Conservation (phyloP, 2,797 vertebrate genomes). For the Diplodus puntazzo region DNA sequence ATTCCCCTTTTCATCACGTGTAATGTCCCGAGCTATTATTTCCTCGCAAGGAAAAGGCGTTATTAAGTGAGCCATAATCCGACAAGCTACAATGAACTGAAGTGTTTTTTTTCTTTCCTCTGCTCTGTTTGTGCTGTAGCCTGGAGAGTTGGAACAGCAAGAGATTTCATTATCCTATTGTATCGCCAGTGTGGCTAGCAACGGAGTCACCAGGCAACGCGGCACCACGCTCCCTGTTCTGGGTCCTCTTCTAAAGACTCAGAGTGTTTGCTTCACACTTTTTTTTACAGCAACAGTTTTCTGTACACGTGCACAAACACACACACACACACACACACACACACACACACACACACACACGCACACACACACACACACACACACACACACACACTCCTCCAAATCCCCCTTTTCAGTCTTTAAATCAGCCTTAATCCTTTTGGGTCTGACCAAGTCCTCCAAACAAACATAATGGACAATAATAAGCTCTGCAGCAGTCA, state of each 20-base stretch:
- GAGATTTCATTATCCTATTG: constrained; percentile 79
- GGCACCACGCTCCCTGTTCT: constrained; percentile 60
- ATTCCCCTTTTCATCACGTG: constrained; percentile 37
- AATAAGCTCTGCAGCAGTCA: constrained; percentile 77
- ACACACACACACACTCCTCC: constrained; percentile 31
- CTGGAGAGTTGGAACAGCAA: constrained; percentile 70
- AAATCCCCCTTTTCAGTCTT: constrained; percentile 76
- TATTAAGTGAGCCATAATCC: constrained; percentile 67
- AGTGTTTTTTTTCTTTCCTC: constrained; percentile 52
- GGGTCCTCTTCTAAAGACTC: constrained; percentile 59
- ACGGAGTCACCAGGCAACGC: constrained; percentile 80
- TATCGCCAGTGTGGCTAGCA: constrained; percentile 57
- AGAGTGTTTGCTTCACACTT: constrained; percentile 67
- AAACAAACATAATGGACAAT: constrained; percentile 82
- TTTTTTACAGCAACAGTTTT: constrained; percentile 68
- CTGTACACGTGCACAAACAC: constrained; percentile 16
- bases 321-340: constrained; percentile 10
- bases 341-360: constrained; percentile 10
- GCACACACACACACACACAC: constrained; percentile 2
- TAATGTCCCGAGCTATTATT: constrained; percentile 53
- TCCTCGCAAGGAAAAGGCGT: constrained; percentile 38
- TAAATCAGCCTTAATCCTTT: constrained; percentile 80
- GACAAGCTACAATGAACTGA: constrained; percentile 53
- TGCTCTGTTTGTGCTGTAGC: constrained; percentile 60
- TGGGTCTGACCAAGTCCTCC: constrained; percentile 76